Percentiles rank a stretch among this genome's conserved stretches.
Evolutionary conservation across 2,797 vertebrate genomes (phyloP).

Genomic region (Garrulus glandarius): DNA sequence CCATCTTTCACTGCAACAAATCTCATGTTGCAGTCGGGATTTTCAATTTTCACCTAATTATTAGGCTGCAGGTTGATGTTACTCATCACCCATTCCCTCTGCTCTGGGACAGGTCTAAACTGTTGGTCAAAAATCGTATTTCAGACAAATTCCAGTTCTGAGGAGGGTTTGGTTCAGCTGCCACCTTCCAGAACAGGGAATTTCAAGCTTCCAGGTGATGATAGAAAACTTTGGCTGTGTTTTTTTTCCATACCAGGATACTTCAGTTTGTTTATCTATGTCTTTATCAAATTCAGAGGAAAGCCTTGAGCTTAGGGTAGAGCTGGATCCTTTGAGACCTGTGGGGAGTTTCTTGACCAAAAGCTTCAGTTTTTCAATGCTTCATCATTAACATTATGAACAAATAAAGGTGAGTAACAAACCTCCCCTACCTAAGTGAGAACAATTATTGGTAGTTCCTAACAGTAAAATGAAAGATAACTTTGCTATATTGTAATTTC

Average conservation of each 20-base stretch:
- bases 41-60: not conserved
- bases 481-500: not conserved
- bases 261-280: not conserved
- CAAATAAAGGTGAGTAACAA: not conserved
- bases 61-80: not conserved
- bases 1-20: not conserved
- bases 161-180: not conserved
- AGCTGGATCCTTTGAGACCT: not conserved
- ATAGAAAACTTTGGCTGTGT: not conserved
- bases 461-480: not conserved
- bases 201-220: not conserved
- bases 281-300: not conserved
- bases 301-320: not conserved
- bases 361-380: not conserved
- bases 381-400: not conserved
- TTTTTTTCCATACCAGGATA: not conserved
- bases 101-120: not conserved
- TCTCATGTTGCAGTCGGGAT: rapidly evolving
- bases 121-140: rapidly evolving
- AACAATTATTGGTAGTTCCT: not conserved
- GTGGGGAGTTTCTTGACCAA: not conserved
- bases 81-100: not conserved
- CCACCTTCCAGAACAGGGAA: not conserved
- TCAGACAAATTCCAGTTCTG: rapidly evolving
- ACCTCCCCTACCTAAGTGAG: not conserved